These are phyloP conservation scores for Stictocephala bisonia DNA, from an alignment of 2,888 invertebrate genomes.

Conservation along the genomic window DNA sequence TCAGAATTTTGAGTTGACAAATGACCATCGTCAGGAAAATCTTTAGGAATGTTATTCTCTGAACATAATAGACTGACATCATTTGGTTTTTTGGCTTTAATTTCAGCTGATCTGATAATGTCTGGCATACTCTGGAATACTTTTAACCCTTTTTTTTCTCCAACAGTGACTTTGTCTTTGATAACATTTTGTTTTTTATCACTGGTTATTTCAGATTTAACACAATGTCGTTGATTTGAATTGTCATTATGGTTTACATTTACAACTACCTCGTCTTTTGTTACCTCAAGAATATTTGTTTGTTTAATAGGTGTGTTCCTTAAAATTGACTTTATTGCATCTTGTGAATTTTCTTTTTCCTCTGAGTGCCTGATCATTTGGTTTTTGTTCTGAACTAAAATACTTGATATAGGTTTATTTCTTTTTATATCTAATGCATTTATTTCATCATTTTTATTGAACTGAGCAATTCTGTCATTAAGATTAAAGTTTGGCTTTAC, in stretches of 20 bases:
- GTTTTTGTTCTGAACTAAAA: conserved; percentile 34
- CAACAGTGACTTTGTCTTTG: background rate
- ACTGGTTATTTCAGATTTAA: background rate
- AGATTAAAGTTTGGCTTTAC: conserved; percentile 3
- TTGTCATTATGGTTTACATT: background rate
- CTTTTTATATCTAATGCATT: no score
- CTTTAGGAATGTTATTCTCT: no score
- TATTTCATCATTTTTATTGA: background rate
- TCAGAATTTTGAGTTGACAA: no score
- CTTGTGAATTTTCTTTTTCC: conserved; percentile 41
- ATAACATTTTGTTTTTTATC: background rate
- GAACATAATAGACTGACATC: no score
- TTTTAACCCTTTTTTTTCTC: background rate
- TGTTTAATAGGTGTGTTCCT: background rate
- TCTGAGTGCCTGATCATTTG: background rate
- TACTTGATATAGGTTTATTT: no score
- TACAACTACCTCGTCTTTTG: conserved; percentile 20
- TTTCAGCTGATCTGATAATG: conserved; percentile 12
- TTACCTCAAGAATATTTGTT: conserved; percentile 23
- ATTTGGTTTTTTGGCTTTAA: conserved; percentile 21
- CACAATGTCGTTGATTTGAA: conserved; percentile 1
- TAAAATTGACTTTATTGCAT: background rate
- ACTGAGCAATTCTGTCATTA: conserved; percentile 23
- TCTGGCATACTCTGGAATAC: conserved; percentile 1
- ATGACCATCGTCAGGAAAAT: no score